Evolutionary conservation across 2,113 vertebrate genomes (phyloP).

Genomic region (Vulpes ferrilata): DNA sequence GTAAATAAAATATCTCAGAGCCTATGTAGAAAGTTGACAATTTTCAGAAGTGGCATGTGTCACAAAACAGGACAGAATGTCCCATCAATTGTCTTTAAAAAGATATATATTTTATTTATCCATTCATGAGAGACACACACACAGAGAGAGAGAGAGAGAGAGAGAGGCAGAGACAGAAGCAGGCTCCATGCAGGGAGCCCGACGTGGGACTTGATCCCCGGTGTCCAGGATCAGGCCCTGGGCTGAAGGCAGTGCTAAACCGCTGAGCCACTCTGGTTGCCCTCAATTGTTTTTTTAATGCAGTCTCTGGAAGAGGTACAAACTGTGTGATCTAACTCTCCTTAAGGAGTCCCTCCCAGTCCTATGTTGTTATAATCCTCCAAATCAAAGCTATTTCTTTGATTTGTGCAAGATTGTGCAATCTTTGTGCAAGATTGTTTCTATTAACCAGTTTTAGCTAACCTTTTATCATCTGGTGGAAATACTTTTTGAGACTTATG

Average conservation of each 20-base stretch:
- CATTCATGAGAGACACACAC: too few species aligned
- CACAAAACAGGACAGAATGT: constrained; percentile 1
- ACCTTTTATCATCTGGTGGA: constrained; percentile 85
- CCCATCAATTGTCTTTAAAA: rapidly evolving
- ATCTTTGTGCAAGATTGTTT: constrained; percentile 71
- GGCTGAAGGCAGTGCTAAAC: too few species aligned
- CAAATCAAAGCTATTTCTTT: constrained; percentile 70
- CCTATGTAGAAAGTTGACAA: constrained; percentile 71
- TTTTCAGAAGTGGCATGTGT: constrained; percentile 66
- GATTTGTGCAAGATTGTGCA: constrained; percentile 66
- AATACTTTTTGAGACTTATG: constrained; percentile 80
- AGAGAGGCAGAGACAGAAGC: too few species aligned
- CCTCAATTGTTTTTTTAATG: background rate
- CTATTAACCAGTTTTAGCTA: constrained; percentile 75
- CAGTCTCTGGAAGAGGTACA: constrained; percentile 59
- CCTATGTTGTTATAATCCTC: constrained; percentile 53
- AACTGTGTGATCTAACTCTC: constrained; percentile 7
- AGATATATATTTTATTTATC: too few species aligned
- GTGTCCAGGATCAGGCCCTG: too few species aligned
- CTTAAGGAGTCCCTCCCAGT: background rate
- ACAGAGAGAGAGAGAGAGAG: too few species aligned
- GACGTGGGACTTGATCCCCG: too few species aligned
- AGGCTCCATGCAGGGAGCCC: too few species aligned
- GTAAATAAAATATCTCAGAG: constrained; percentile 72
- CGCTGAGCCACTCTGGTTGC: too few species aligned